phyloP scores from a whole-genome alignment of 2,797 vertebrate species.

The Neosilurus mollespiculum region DNA sequence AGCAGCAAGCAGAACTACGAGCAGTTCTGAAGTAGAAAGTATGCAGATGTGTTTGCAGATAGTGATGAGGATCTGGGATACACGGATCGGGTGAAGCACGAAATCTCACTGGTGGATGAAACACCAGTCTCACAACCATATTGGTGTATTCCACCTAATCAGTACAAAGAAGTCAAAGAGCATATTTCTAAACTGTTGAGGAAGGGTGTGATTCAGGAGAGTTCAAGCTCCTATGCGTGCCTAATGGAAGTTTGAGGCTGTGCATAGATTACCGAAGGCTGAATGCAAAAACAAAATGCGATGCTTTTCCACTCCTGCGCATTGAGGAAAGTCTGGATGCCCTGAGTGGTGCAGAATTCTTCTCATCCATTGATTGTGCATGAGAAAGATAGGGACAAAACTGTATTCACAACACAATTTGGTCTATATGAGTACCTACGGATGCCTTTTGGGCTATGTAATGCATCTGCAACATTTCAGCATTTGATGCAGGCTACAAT shows the following conservation, averaged over 20 bases:
- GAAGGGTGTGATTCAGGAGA: too few species aligned
- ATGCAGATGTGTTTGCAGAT: neutral
- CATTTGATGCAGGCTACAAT: too few species aligned
- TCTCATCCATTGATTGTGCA: too few species aligned
- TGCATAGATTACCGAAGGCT: conserved; percentile 32
- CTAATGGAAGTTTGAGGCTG: neutral
- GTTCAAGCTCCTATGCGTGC: neutral
- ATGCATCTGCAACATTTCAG: too few species aligned
- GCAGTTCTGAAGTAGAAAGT: neutral
- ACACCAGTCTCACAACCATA: neutral
- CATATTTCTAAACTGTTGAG: neutral
- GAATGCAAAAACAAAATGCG: conserved; percentile 18
- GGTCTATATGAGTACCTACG: too few species aligned
- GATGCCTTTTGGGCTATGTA: too few species aligned
- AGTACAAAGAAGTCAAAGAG: neutral
- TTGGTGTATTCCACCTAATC: neutral
- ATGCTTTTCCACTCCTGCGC: conserved; percentile 27
- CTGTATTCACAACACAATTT: too few species aligned
- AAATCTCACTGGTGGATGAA: neutral
- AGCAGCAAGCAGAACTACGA: neutral
- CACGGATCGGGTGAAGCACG: neutral
- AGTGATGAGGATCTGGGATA: neutral
- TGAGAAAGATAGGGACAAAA: too few species aligned
- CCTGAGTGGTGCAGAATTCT: too few species aligned
- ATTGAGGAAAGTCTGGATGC: too few species aligned